Percentiles rank a stretch among this genome's conserved stretches.
These are phyloP conservation scores for Dicrurus megarhynchus DNA, from an alignment of 2,113 vertebrate species.

Conservation along the genomic window DNA sequence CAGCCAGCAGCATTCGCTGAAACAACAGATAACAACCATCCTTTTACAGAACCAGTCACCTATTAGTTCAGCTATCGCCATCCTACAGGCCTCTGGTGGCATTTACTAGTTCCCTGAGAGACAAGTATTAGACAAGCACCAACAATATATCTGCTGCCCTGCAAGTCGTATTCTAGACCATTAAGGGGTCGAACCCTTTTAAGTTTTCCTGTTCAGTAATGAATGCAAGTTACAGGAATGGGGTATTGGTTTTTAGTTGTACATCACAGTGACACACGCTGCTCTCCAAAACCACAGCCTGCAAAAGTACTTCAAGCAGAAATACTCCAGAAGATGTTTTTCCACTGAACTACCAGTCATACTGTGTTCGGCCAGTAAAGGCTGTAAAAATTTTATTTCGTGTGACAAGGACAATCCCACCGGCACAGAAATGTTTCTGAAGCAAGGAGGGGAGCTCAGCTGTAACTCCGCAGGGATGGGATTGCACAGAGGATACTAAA, in stretches of 20 bases:
- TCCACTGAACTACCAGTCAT: too few species aligned
- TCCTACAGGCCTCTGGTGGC: not conserved
- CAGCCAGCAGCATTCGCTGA: not conserved
- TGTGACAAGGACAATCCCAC: not conserved
- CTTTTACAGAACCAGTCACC: not conserved
- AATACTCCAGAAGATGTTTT: not conserved
- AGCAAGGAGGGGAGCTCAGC: not conserved
- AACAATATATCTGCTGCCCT: rapidly evolving
- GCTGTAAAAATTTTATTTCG: not conserved
- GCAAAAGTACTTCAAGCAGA: not conserved
- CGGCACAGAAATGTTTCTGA: not conserved
- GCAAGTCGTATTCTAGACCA: not conserved
- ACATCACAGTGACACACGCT: rapidly evolving
- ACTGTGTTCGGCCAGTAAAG: rapidly evolving
- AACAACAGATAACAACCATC: not conserved
- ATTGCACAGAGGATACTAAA: not conserved
- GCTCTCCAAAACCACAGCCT: not conserved
- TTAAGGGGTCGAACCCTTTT: rapidly evolving
- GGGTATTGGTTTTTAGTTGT: rapidly evolving
- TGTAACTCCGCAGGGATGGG: not conserved
- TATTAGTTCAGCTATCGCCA: not conserved
- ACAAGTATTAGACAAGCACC: not conserved
- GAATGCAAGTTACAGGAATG: rapidly evolving
- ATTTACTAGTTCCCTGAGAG: not conserved
- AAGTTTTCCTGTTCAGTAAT: not conserved